Conservation (phyloP, 2,113 vertebrate species). For the Eurypyga helias region DNA sequence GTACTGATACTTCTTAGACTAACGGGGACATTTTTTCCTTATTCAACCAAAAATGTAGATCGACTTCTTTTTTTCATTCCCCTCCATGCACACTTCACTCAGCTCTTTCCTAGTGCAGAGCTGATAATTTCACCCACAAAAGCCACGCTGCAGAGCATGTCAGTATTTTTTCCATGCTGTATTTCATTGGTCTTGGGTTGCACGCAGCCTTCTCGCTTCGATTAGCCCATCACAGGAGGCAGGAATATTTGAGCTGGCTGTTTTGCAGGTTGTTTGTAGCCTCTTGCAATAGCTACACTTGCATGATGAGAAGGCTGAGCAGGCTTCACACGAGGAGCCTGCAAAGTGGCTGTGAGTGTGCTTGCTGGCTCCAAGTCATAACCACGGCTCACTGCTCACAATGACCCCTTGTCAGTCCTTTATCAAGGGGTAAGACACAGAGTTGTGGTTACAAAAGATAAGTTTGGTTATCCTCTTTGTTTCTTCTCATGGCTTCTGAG, state of each 20-base stretch:
- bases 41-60: background rate
- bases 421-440: background rate
- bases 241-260: background rate
- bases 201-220: accelerated
- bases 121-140: background rate
- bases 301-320: background rate
- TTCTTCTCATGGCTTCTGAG: background rate
- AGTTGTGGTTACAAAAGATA: background rate
- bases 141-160: background rate
- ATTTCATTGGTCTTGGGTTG: background rate
- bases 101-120: background rate
- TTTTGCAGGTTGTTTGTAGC: background rate
- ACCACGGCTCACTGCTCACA: accelerated
- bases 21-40: background rate
- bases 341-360: accelerated
- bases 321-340: background rate
- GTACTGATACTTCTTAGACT: background rate
- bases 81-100: background rate
- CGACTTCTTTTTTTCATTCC: background rate
- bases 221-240: accelerated
- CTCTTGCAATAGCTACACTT: background rate
- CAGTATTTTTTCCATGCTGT: background rate
- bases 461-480: background rate
- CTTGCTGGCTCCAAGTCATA: background rate
- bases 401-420: background rate